These are phyloP conservation scores for Brassicogethes aeneus DNA, from an alignment of 2,888 invertebrate genomes.

Conservation along the genomic window DNA sequence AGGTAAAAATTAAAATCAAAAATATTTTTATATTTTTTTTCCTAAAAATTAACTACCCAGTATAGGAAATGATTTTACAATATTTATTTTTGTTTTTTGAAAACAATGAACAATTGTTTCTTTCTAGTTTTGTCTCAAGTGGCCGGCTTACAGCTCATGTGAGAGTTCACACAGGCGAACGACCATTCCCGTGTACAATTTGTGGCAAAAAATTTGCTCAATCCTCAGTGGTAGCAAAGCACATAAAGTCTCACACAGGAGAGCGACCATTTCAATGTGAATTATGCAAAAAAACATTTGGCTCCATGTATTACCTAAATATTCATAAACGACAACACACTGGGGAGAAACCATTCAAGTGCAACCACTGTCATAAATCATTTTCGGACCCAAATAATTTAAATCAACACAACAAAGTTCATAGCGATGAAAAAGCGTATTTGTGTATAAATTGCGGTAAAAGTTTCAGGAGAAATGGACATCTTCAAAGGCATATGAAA, in stretches of 20 bases:
- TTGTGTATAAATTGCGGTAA: slow-evolving; percentile 27
- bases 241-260: slow-evolving; percentile 25
- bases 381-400: slow-evolving; percentile 31
- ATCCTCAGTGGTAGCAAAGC: slow-evolving; percentile 23
- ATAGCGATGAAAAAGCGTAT: slow-evolving; percentile 23
- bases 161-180: slow-evolving; percentile 27
- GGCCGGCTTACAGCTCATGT: slow-evolving; percentile 27
- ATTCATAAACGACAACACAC: slow-evolving; percentile 26
- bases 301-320: slow-evolving; percentile 25
- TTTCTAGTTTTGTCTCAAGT: slow-evolving; percentile 29
- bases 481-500: slow-evolving; percentile 26
- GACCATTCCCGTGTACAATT: slow-evolving; percentile 25
- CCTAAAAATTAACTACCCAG: too few relatives aligned
- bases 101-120: too few relatives aligned
- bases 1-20: too few relatives aligned
- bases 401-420: slow-evolving; percentile 26
- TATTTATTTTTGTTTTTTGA: too few relatives aligned
- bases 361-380: slow-evolving; percentile 22
- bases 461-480: slow-evolving; percentile 25
- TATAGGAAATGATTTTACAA: too few relatives aligned
- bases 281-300: slow-evolving; percentile 26
- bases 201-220: slow-evolving; percentile 29
- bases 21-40: too few relatives aligned
- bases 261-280: slow-evolving; percentile 24
- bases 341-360: slow-evolving; percentile 29